Base-by-base conservation (phyloP, 1,140 invertebrate genomes). In the Megalonaias nervosa region DNA sequence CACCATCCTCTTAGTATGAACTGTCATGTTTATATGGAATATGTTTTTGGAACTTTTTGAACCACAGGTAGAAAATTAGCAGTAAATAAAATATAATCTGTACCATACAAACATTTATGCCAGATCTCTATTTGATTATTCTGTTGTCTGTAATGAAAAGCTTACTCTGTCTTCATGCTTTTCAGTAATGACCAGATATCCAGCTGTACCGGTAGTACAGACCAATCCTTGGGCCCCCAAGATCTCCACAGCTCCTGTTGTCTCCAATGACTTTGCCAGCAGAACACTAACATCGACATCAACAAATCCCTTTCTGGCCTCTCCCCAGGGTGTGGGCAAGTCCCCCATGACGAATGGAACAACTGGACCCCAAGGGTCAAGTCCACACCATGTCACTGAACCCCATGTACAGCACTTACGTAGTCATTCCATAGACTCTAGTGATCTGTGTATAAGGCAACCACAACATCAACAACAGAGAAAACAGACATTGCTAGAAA, bases 351-450 rank as follows among this genome's bases (percentile, higher is more conserved):
- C 66, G 12, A 67, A 62, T 60, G 57, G 77, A 59, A 57, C 74
- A 12, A 48, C 57, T 65, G 38, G 77, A 74, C 59, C 69, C 82
- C 72, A 83, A 77, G 79, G 77, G 82, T 81, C 56, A 67, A 55
- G 69, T 66, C 81, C 85, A 71, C 81, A 62, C 65, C 81, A 71
- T 66, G 70, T 80, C 62, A 60, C 62, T 61, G 61, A 55, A 31
- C 79, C 69, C 38, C 71, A 74, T 71, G 80, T 82, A 88, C 83
- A 75, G 90, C 92, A 94, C 38, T 88, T 94, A 13, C 89, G 92
- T 55, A 92, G 93, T 66, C 94, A 94, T 84, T 93, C 94, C 15
- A 92, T 93, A 75, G 91, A 92, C 65, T 89, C 89, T 31, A 83
- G 86, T 77, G 86, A 87, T 69, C 66, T 87, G 59, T 74, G 85